Evolutionary conservation across 2,113 vertebrate genomes (phyloP), one percentile per base, ranked within the genome.

Genomic region (Caranx ignobilis): DNA sequence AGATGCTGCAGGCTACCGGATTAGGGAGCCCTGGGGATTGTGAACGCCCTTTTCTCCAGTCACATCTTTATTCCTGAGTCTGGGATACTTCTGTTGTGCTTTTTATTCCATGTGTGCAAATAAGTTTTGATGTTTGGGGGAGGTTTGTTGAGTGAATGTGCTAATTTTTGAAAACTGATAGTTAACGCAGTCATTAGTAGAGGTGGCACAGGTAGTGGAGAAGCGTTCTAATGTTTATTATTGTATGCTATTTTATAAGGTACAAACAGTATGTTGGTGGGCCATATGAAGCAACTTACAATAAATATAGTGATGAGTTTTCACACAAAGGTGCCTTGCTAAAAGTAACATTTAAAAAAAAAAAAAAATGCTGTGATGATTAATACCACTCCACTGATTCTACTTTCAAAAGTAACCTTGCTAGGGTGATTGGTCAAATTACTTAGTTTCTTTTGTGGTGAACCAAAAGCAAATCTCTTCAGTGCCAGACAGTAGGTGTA

Each of bases 1-100:
- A 79, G 56, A 83, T 66, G 66, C 82, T 78, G 82, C 50, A 66
- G 70, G 70, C 47, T 47, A 50, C 61, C 19, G 3, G 74, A 87
- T 83, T 52, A 78, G 63, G 66, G 48, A 5, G 43, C 77, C 39
- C 67, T 13, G 26, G 77, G 85, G 82, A 89, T 5, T 62, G 35
- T 79, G 26, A 39, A 61, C 18, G 32, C 45, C 41, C 71, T 85
- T 75, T 52, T 71, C 55, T 52, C 48, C 32, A 34, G 34, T n/a
- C 57, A 43, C 73, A 50, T 61, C 54, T 65, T 70, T 35, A 41
- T 74, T 77, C 43, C 57, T 34, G 55, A 21, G 11, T 32, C 32
- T 59, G 18, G 11, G 69, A 71, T 64, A 59, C 74, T 69, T 62
- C 26, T 2, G 9, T 50, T 48, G 12, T 3, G 37, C 56, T 64